phyloP scores from a whole-genome alignment of 2,888 invertebrate species.

The Lasioglossum figueresi region DNA sequence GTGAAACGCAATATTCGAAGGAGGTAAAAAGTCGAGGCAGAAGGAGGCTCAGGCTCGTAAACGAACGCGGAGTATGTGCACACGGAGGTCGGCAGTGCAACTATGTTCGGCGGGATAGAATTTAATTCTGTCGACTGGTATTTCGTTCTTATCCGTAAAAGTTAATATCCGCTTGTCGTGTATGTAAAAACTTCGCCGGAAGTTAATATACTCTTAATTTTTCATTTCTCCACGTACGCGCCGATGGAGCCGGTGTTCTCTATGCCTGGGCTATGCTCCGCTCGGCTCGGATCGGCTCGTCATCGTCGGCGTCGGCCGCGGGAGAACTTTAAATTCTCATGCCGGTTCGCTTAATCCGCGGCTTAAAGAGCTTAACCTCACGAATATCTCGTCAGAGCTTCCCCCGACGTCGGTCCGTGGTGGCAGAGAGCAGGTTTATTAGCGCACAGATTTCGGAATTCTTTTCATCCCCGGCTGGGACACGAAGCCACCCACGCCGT shows the following conservation, averaged over 20 bases:
- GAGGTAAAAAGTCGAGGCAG: constrained; percentile 17
- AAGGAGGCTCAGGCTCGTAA: constrained; percentile 13
- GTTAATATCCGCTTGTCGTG: constrained; percentile 48
- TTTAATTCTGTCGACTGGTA: constrained; percentile 39
- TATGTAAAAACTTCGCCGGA: constrained; percentile 49
- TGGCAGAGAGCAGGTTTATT: constrained; percentile 82
- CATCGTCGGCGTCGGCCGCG: constrained; percentile 48
- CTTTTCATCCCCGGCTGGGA: constrained; percentile 81
- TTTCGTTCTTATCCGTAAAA: constrained; percentile 54
- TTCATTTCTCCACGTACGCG: constrained; percentile 55
- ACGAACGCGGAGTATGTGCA: constrained; percentile 23
- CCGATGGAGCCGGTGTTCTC: constrained; percentile 14
- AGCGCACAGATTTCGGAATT: constrained; percentile 83
- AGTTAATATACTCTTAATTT: constrained; percentile 61
- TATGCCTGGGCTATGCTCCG: background rate
- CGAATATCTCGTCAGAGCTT: constrained; percentile 82
- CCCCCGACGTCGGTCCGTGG: constrained; percentile 63
- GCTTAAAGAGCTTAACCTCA: constrained; percentile 82
- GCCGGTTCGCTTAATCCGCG: constrained; percentile 80
- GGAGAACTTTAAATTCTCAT: constrained; percentile 80
- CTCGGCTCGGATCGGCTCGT: constrained; percentile 36
- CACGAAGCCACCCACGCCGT: constrained; percentile 80
- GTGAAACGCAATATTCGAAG: background rate
- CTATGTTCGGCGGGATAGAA: constrained; percentile 11
- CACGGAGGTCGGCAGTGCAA: constrained; percentile 13